Evolutionary conservation across 2,113 vertebrate species (phyloP), one percentile per base, ranked within the genome.

Genomic region (Talpa occidentalis): DNA sequence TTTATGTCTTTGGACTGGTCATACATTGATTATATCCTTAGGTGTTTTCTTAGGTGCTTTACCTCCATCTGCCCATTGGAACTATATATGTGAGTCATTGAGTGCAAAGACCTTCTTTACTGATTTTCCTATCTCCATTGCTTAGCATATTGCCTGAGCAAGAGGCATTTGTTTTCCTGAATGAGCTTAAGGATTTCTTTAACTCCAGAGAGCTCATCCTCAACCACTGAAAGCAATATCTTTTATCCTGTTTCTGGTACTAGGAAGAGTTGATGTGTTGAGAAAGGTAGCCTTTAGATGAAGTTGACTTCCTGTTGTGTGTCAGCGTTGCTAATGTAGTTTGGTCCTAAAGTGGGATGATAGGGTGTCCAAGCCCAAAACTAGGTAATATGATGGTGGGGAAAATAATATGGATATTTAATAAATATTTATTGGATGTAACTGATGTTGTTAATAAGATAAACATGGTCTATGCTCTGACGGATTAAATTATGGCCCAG

Each of bases 121-220:
- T 82, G 64, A 78, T 83, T 47, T 77, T 42, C 15, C 24, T 1
- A 92, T 83, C 35, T 93, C 44, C 19, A n/a, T 87, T 91, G 54
- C 54, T 81, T 52, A 60, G 47, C n/a, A 42, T 37, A 73, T 49
- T 82, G 26, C 52, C 44, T 86, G 49, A 79, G 64, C 60, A 69
- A 22, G 69, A 94, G 69, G 14, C 22, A 80, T 8, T 90, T 93
- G n/a, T 87, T 82, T 96, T 89, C 62, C 62, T 78, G 11, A 73
- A 79, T 44, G 74, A 93, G 35, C 81, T 90, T 66, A 83, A 93
- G n/a, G 16, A 40, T 90, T 89, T 67, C 62, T 78, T 83, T 90
- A 92, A 15, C 40, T 83, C 8, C 28, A 21, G 35, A 35, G 44
- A 76, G n/a, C 26, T 83, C 74, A 90, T 84, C 6, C 30, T 24